Evolutionary conservation across 2,797 vertebrate genomes (phyloP), one percentile per base, ranked within the genome.

Genomic region (Scomberomorus guttatus): DNA sequence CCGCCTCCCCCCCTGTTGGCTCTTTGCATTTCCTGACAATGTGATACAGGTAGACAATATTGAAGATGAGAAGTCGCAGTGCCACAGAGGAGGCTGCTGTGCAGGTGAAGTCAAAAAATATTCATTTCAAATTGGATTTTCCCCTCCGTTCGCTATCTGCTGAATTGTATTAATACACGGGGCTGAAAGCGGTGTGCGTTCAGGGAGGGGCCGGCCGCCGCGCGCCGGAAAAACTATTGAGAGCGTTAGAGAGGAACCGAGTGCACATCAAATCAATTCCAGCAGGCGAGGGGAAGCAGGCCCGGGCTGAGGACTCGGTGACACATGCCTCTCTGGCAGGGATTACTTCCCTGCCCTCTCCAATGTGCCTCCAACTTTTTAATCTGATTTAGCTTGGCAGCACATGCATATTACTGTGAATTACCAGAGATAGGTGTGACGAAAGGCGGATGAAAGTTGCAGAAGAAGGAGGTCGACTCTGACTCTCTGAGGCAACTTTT

Each of bases 81-180:
- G 22, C 83, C 81, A 56, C 73, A 68, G 76, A 87, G 85, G 83
- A 86, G 70, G 65, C 62, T 29, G 82, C 60, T 29, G 52, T 42
- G 55, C 87, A 89, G 89, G 90, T 88, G 79, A 89, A 91, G 87
- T 85, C 65, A 85, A 72, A 39, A 78, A 85, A 87, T 85, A 92
- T 91, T 91, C 42, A 87, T 92, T 92, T 93, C 84, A 93, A 94
- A 93, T 91, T 81, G 87, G 80, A 88, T 91, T 90, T 90, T 76
- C 88, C 72, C 64, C 69, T 82, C 79, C 20, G 56, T 69, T 85
- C 79, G 3, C 89, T 86, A 87, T 93, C 89, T 85, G 81, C 74
- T 83, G 77, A 83, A 90, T 87, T 86, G 86, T 79, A 89, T 93
- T 92, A 92, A 91, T 68, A 75, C 71, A 79, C 50, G 62, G 85